These are phyloP conservation scores for Pampus argenteus DNA, from an alignment of 2,797 vertebrate genomes.

Conservation along the genomic window DNA sequence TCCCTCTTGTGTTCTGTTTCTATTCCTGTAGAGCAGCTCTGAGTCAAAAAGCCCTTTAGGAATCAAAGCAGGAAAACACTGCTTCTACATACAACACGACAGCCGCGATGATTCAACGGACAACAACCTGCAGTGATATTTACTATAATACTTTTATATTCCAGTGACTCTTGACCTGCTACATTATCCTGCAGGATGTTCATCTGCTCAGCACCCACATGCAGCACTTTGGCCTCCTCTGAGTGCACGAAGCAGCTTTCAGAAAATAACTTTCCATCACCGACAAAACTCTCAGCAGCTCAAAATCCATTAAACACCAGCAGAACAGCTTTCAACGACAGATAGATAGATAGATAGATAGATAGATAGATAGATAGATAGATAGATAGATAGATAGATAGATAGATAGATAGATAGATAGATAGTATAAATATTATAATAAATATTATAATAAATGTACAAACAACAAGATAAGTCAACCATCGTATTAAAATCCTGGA, in stretches of 20 bases:
- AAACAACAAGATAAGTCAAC: too few relatives aligned
- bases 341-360: too few relatives aligned
- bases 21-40: slow-evolving; percentile 70
- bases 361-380: too few relatives aligned
- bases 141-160: not conserved
- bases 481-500: too few relatives aligned
- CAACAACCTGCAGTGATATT: not conserved
- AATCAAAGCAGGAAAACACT: slow-evolving; percentile 43
- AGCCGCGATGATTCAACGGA: slow-evolving; percentile 11
- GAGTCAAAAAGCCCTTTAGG: slow-evolving; percentile 69
- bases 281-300: slow-evolving; percentile 9
- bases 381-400: too few relatives aligned
- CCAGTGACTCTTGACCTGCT: too few relatives aligned
- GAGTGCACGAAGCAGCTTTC: slow-evolving; percentile 32
- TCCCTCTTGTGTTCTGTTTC: slow-evolving; percentile 74
- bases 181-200: slow-evolving; percentile 35
- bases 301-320: slow-evolving; percentile 16
- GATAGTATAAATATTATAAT: too few relatives aligned
- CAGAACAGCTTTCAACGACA: not conserved
- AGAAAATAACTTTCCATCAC: slow-evolving; percentile 42
- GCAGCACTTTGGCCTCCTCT: slow-evolving; percentile 35
- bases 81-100: slow-evolving; percentile 6
- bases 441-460: too few relatives aligned
- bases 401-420: too few relatives aligned
- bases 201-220: slow-evolving; percentile 60